These are phyloP conservation scores for Pollimyrus isidori DNA, from an alignment of 2,113 vertebrate genomes.

Conservation along the genomic window DNA sequence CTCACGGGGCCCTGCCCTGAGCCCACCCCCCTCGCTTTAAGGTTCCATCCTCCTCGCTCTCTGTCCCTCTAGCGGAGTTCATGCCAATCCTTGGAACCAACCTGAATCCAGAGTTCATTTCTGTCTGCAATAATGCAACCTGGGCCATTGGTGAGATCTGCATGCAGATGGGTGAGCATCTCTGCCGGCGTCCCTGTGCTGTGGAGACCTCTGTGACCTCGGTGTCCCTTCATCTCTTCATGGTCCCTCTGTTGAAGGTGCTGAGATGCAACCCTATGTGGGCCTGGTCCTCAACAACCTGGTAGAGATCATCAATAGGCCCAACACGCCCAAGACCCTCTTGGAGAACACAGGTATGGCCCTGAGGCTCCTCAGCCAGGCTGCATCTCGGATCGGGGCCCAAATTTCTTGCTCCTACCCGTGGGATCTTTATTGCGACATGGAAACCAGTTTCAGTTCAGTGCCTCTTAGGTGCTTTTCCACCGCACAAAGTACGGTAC, in stretches of 20 bases:
- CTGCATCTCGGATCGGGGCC: background rate
- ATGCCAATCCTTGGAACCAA: constrained; percentile 97
- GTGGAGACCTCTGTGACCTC: background rate
- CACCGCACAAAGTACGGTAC: too few relatives aligned
- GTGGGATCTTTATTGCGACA: background rate
- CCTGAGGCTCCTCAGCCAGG: background rate
- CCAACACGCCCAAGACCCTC: constrained; percentile 90
- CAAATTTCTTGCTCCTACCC: background rate
- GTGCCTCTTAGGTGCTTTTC: too few relatives aligned
- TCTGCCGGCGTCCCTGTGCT: background rate
- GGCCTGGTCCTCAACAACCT: constrained; percentile 84
- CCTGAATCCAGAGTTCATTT: constrained; percentile 92
- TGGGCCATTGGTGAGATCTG: constrained; percentile 97
- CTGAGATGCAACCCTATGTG: constrained; percentile 93
- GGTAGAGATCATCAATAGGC: constrained; percentile 90
- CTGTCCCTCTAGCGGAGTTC: constrained; percentile 70
- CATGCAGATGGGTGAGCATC: constrained; percentile 88
- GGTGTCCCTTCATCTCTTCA: background rate
- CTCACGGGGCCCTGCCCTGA: too few relatives aligned
- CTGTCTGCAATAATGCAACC: constrained; percentile 90
- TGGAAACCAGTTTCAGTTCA: background rate
- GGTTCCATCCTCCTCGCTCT: background rate
- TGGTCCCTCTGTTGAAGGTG: constrained; percentile 54
- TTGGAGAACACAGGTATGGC: constrained; percentile 84
- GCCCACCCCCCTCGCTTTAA: background rate